These are phyloP conservation scores for Bombus picipes DNA, from an alignment of 1,140 invertebrate genomes.

Conservation along the genomic window DNA sequence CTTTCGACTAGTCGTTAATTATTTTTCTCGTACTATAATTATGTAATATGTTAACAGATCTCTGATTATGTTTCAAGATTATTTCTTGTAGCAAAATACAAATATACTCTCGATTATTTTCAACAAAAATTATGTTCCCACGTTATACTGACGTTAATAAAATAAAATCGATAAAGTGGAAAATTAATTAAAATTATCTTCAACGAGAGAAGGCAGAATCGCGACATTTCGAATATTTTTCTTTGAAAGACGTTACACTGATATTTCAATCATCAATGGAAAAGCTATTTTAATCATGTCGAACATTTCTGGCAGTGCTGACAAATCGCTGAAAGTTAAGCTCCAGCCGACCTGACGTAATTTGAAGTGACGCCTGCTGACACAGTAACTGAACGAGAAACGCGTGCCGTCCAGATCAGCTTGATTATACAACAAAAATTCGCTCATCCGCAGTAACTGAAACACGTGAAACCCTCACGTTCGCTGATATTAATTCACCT, in stretches of 20 bases:
- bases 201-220: accelerated
- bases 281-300: background rate
- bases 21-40: background rate
- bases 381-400: background rate
- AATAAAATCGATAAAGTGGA: background rate
- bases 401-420: background rate
- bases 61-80: no score
- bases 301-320: background rate
- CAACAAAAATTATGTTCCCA: no score
- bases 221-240: background rate
- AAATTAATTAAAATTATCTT: background rate
- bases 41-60: background rate
- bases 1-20: no score
- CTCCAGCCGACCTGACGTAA: background rate
- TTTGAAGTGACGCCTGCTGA: conserved; percentile 29
- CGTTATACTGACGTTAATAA: background rate
- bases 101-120: no score
- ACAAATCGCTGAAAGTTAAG: conserved; percentile 11
- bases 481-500: background rate
- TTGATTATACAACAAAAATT: conserved; percentile 33
- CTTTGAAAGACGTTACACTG: background rate
- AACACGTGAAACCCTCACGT: background rate
- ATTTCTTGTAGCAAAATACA: no score
- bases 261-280: background rate
- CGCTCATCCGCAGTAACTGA: background rate